phyloP scores from a whole-genome alignment of 2,888 invertebrate species.

The Campoletis raptor region DNA sequence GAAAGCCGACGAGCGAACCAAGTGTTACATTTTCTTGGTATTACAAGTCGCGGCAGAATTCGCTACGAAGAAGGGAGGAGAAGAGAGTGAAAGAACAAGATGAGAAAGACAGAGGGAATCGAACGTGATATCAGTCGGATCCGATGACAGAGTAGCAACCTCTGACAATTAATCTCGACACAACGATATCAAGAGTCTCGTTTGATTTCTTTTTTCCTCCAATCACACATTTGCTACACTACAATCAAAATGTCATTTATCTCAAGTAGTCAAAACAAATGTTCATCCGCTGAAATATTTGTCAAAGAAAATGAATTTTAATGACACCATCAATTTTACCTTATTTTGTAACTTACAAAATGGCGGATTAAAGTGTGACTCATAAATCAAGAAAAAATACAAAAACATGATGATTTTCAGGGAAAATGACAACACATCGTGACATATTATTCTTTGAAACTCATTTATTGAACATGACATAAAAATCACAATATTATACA shows the following conservation, averaged over 20 bases:
- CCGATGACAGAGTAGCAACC: constrained; percentile 26
- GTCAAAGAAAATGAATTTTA: no score
- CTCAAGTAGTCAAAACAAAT: not conserved
- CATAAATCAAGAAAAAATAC: no score
- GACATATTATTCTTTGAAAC: constrained; percentile 71
- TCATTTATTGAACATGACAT: constrained; percentile 83
- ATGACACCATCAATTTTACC: no score
- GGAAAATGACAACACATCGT: not conserved
- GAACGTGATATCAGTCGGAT: constrained; percentile 25
- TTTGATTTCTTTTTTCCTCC: not conserved
- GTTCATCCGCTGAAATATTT: no score
- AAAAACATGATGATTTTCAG: not conserved
- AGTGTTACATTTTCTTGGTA: constrained; percentile 1
- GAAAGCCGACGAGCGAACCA: not conserved
- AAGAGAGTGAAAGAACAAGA: constrained; percentile 13
- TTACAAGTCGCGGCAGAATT: not conserved
- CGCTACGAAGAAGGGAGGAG: not conserved
- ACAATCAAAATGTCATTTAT: not conserved
- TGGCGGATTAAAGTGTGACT: no score
- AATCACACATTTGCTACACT: not conserved
- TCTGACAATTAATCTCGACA: not conserved
- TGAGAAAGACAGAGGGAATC: not conserved
- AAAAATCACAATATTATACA: constrained; percentile 80
- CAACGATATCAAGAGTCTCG: not conserved
- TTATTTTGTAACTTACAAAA: no score